Evolutionary conservation across 35 echinoderm and acorn worm species (phyloP).

Genomic region (Diadema setosum): DNA sequence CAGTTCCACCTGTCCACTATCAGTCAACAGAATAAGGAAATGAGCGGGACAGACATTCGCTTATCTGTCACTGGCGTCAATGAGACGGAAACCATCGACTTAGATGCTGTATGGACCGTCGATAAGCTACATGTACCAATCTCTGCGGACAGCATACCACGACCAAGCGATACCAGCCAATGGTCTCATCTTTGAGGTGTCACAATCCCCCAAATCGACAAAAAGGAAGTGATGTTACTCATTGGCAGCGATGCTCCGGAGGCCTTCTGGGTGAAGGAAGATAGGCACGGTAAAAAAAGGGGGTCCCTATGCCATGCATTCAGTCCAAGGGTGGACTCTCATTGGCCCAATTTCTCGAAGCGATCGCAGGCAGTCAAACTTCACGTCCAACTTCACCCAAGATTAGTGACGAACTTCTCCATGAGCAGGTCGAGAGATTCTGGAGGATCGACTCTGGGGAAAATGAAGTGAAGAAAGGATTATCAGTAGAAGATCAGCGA

Average conservation of each 20-base stretch:
- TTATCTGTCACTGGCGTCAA: background rate
- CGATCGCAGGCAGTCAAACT: background rate
- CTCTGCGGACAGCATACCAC: slow-evolving; percentile 25
- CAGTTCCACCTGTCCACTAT: slow-evolving; percentile 21
- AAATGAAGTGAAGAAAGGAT: background rate
- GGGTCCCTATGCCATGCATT: slow-evolving; percentile 32
- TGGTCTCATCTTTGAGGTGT: slow-evolving; percentile 39
- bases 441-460: slow-evolving; percentile 37
- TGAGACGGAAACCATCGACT: background rate
- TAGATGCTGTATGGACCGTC: slow-evolving; percentile 9
- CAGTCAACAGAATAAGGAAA: background rate
- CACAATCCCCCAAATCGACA: background rate
- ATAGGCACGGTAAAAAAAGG: slow-evolving; percentile 29
- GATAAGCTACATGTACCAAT: slow-evolving; percentile 9
- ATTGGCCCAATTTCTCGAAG: slow-evolving; percentile 15
- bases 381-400: slow-evolving; percentile 20
- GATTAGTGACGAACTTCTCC: background rate
- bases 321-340: slow-evolving; percentile 34
- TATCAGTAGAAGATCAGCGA: slow-evolving; percentile 38
- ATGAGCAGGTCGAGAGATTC: background rate
- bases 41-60: background rate
- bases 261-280: slow-evolving; percentile 48
- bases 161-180: background rate
- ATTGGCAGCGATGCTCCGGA: slow-evolving; percentile 39
- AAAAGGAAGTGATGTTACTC: slow-evolving; percentile 14